phyloP scores from a whole-genome alignment of 2,888 invertebrate genomes.

The Drosophila hamatofila region DNA sequence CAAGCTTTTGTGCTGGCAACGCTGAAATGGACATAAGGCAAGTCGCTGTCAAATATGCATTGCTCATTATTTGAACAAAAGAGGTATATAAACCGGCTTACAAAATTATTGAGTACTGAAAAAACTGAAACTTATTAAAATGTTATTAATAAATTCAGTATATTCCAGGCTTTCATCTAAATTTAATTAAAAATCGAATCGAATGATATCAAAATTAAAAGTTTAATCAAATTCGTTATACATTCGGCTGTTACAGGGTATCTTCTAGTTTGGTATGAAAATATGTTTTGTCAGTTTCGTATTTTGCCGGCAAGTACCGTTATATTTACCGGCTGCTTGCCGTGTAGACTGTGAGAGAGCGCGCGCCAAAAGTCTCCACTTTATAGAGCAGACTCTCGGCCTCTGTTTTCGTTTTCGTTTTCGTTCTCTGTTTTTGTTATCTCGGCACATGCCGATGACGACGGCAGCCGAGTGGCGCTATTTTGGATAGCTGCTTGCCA shows the following conservation, averaged over 20 bases:
- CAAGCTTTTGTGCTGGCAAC: slow-evolving; percentile 20
- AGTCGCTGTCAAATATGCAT: background rate
- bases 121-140: too few relatives aligned
- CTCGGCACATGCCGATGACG: slow-evolving; percentile 57
- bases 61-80: background rate
- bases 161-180: background rate
- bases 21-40: background rate
- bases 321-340: slow-evolving; percentile 60
- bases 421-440: slow-evolving; percentile 77
- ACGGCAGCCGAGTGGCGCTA: slow-evolving; percentile 46
- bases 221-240: background rate
- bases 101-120: too few relatives aligned
- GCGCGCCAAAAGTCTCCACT: slow-evolving; percentile 55
- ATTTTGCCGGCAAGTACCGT: slow-evolving; percentile 60
- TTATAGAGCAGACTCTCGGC: slow-evolving; percentile 14
- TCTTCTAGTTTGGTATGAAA: background rate
- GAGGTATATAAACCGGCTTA: background rate
- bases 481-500: slow-evolving; percentile 62
- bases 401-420: slow-evolving; percentile 54
- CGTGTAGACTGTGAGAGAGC: slow-evolving; percentile 47
- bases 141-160: background rate
- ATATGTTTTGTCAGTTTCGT: slow-evolving; percentile 18
- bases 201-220: background rate
- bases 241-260: background rate
- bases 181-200: background rate